Evolutionary conservation across 2,888 invertebrate genomes (phyloP).

Genomic region (Electrophaes corylata): DNA sequence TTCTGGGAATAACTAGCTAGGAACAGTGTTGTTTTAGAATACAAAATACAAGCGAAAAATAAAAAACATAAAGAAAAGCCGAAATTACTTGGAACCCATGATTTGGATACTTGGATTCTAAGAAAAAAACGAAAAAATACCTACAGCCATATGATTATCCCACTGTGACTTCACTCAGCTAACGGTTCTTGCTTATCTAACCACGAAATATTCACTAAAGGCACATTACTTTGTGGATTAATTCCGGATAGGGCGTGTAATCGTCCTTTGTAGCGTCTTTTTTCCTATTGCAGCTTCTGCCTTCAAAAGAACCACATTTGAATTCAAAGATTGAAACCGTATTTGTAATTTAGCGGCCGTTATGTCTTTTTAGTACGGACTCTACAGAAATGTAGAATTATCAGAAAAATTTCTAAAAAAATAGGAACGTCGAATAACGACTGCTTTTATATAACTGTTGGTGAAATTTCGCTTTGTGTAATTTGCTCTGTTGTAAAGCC

Average conservation of each 20-base stretch:
- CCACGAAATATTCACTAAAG: conserved; percentile 34
- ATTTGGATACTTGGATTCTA: too few species aligned
- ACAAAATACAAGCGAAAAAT: too few species aligned
- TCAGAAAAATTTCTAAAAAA: not conserved
- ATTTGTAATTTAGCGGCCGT: conserved; percentile 16
- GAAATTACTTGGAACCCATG: not conserved
- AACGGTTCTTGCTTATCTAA: conserved; percentile 1
- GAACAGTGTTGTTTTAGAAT: too few species aligned
- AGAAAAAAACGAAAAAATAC: not conserved
- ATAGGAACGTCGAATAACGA: not conserved
- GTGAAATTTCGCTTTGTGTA: not conserved
- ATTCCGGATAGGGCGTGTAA: conserved; percentile 42
- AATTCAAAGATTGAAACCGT: conserved; percentile 21
- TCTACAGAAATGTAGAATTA: conserved; percentile 2
- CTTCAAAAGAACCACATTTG: conserved; percentile 28
- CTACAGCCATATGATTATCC: not conserved
- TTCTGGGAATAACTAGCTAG: too few species aligned
- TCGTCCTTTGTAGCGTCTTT: conserved; percentile 35
- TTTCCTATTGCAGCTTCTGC: conserved; percentile 36
- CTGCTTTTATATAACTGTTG: not conserved
- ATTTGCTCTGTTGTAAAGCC: not conserved
- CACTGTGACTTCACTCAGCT: not conserved
- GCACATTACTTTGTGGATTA: conserved; percentile 46
- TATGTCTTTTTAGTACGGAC: conserved; percentile 2
- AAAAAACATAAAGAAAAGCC: too few species aligned